Evolutionary conservation across 2,888 invertebrate species (phyloP).

Genomic region (Morinoia aosen): DNA sequence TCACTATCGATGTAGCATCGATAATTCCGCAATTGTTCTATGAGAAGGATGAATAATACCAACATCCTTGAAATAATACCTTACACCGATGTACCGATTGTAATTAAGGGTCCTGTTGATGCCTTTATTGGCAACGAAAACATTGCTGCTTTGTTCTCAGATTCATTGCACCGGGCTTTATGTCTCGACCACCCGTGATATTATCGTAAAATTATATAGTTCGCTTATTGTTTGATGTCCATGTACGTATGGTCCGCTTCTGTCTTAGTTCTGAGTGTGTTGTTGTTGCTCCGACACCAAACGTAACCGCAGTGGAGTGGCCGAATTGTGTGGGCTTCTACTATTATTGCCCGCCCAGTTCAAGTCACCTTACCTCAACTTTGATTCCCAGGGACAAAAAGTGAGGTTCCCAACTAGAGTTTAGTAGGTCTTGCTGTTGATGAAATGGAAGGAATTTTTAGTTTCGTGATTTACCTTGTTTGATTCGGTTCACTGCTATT

Average conservation of each 20-base stretch:
- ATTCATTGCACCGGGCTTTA: not conserved
- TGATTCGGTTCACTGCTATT: no score
- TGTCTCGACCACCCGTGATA: not conserved
- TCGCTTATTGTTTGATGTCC: not conserved
- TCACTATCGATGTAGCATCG: not conserved
- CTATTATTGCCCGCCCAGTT: not conserved
- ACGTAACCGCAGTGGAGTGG: not conserved
- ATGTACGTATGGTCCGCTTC: not conserved
- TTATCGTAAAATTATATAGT: not conserved
- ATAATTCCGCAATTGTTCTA: not conserved
- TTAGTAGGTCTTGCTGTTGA: no score
- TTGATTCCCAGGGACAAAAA: no score
- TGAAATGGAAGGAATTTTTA: no score
- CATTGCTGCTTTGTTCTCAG: not conserved
- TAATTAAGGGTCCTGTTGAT: not conserved
- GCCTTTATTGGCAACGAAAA: not conserved
- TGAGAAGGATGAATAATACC: not conserved
- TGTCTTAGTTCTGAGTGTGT: not conserved
- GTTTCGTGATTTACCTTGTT: no score
- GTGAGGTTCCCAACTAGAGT: no score
- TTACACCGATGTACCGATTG: not conserved
- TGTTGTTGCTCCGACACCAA: not conserved
- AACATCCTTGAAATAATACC: no score
- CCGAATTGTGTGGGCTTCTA: not conserved
- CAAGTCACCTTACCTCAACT: not conserved